These are phyloP conservation scores for Ernsta delagoae DNA, from an alignment of 2,888 invertebrate species.

Conservation along the genomic window DNA sequence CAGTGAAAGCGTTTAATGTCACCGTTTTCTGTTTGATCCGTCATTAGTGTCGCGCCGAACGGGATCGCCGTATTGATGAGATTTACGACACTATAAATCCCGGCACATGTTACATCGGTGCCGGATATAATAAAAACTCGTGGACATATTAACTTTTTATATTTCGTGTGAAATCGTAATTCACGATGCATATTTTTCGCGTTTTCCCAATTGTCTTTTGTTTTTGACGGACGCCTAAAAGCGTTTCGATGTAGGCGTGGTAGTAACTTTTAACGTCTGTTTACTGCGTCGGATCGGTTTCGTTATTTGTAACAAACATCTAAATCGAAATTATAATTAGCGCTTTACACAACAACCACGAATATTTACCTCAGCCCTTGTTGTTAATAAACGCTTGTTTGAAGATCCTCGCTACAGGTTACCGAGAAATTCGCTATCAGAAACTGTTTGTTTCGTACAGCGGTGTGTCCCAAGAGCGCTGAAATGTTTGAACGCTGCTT, in stretches of 20 bases:
- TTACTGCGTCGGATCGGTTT: background rate
- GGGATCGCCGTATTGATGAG: constrained; percentile 16
- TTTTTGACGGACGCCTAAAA: background rate
- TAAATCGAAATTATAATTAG: background rate
- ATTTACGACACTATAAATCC: constrained; percentile 21
- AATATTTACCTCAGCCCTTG: too few relatives aligned
- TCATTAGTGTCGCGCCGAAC: constrained; percentile 17
- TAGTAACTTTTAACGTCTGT: background rate
- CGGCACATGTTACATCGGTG: constrained; percentile 15
- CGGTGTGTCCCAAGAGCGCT: too few relatives aligned
- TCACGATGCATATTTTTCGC: background rate
- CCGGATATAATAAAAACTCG: constrained; percentile 16
- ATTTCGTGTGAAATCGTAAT: background rate
- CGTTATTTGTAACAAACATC: background rate
- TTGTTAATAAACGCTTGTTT: too few relatives aligned
- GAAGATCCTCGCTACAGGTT: too few relatives aligned
- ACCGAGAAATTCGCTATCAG: too few relatives aligned
- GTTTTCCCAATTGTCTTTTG: constrained; percentile 1
- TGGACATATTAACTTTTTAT: background rate
- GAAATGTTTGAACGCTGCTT: too few relatives aligned
- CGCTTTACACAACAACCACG: background rate
- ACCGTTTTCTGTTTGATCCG: constrained; percentile 23
- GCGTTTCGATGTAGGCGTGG: background rate
- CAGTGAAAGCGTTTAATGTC: constrained; percentile 12
- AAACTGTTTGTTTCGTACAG: too few relatives aligned